Evolutionary conservation across 2,888 invertebrate species (phyloP), one percentile per base, ranked within the genome.

Genomic region (Teleiodes luculella): DNA sequence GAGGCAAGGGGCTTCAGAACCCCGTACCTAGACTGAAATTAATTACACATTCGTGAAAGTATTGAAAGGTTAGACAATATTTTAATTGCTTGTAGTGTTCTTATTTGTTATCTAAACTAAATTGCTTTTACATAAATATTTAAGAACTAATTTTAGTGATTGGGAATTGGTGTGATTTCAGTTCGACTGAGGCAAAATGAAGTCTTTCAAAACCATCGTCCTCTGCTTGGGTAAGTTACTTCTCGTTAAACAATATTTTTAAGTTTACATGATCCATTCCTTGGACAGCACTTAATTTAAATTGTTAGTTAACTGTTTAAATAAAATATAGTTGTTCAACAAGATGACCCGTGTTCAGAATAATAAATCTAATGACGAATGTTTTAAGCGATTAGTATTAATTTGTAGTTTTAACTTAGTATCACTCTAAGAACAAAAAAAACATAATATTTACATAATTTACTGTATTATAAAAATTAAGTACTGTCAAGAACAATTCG

Each of bases 131-230:
- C 11, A 11, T 16, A 18, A 41, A 10, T 18, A 18, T 11, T 11
- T 41, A 41, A 41, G 39, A 18, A 18, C 18, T 11, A 10, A 41
- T 11, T 41, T 41, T 5, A 41, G 70, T 73, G 68, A 65, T 55
- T 10, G 33, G 50, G 28, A 30, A 59, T 60, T 58, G 68, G 72
- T 80, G 74, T 70, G 73, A 68, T 85, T 86, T 85, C 88, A 87
- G 88, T 85, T 81, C 80, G 85, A 80, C 82, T 83, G 78, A 71
- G 70, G 69, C 67, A 79, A 70, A 60, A 87, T 88, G 86, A 83
- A 77, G 80, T 72, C 74, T 54, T 76, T 76, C 60, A 76, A 76
- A 64, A 76, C 79, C 54, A 64, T 86, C 47, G 66, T 88, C 59
- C 69, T 88, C 51, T 86, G 80, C 61, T 62, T 86, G 56, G 84